Conservation (phyloP, 2,113 vertebrate species). For the Ailuropoda melanoleuca region DNA sequence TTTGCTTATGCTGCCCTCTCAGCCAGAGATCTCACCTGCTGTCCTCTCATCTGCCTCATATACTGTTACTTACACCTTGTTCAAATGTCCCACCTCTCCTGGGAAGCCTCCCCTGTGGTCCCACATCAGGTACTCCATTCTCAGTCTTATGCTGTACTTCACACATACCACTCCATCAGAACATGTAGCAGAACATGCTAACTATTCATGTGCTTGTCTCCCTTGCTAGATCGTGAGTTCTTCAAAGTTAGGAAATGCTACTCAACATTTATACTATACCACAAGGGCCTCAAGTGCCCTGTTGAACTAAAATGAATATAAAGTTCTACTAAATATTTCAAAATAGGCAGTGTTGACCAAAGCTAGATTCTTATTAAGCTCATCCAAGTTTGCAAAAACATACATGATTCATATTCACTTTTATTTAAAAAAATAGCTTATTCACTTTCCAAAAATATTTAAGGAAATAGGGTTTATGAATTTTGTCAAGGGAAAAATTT, state of each 20-base stretch:
- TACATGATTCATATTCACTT: slow-evolving; percentile 2
- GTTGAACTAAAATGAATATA: slow-evolving; percentile 24
- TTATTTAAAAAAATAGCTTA: slow-evolving; percentile 27
- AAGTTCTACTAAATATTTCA: neutral
- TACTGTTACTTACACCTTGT: neutral
- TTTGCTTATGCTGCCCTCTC: neutral
- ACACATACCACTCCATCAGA: neutral
- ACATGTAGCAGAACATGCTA: neutral
- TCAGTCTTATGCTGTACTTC: neutral
- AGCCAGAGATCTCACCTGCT: neutral
- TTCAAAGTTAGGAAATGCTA: neutral
- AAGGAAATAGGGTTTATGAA: neutral
- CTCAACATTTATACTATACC: neutral
- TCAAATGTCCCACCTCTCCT: neutral
- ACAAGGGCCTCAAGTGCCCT: neutral
- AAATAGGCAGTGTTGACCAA: neutral
- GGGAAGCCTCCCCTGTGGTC: neutral
- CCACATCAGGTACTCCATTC: neutral
- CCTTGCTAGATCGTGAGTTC: neutral
- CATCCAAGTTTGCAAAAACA: neutral
- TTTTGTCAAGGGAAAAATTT: neutral
- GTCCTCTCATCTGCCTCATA: neutral
- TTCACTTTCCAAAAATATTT: neutral
- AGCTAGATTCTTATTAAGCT: neutral
- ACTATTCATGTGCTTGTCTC: neutral